Evolutionary conservation across 2,888 invertebrate species (phyloP), one percentile per base, ranked within the genome.

Genomic region (Cerastis leucographa): DNA sequence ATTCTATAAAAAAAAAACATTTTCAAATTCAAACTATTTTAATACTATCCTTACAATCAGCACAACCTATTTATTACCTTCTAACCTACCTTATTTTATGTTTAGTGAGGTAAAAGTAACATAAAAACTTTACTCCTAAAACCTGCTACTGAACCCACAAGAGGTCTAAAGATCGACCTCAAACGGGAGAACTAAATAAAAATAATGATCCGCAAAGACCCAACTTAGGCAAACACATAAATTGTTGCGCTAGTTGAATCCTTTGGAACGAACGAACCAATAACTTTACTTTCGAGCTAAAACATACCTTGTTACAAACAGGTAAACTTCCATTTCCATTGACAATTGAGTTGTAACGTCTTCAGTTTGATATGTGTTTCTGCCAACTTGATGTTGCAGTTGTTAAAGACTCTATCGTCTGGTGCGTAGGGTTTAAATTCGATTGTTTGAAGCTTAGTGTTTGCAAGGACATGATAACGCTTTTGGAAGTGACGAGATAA

Each of bases 171-270:
- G 12, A 85, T 81, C 65, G 77, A 77, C 81, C 80, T 77, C 80
- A 85, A 83, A 85, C 76, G 78, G 66, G 83, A 85, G 88, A 90
- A 89, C 90, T 89, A 90, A 91, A 91, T 92, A 93, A 93, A 88
- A 94, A 93, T 93, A 94, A 93, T 93, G 93, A 91, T 90, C 91
- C 90, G 73, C 93, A 93, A 94, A 93, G 89, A 93, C 92, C 89
- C 87, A 91, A 93, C 91, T 93, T 93, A 90, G 90, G 90, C 92
- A 94, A 94, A 94, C 94, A 94, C 93, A 95, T 94, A 95, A 94
- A 94, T 94, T 94, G 92, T 93, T 92, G 92, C 88, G 89, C 89
- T 91, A 89, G 88, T 90, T 92, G 91, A 92, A 93, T 93, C 91
- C 91, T 92, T 93, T 90, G 89, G 87, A 83, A 79, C 84, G 73